Conservation (phyloP, 2,888 invertebrate species). For the Nycteola revayana region DNA sequence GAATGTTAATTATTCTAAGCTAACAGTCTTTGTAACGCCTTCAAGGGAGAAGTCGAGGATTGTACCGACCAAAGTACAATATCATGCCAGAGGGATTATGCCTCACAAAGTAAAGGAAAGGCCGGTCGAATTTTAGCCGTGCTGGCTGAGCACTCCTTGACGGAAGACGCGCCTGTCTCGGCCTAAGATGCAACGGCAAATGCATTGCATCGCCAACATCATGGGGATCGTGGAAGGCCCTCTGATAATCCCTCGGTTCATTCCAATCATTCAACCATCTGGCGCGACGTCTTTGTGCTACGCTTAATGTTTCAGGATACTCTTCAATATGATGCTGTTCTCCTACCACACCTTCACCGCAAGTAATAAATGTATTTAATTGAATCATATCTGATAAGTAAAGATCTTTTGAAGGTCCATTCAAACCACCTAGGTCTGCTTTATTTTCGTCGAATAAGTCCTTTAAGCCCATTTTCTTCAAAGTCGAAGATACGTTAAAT, state of each 20-base stretch:
- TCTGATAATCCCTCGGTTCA: conserved; percentile 84
- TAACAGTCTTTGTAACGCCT: conserved; percentile 71
- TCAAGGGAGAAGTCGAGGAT: conserved; percentile 90
- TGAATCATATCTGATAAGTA: conserved; percentile 93
- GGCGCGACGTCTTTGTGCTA: conserved; percentile 55
- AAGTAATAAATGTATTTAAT: conserved; percentile 91
- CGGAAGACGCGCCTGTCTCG: conserved; percentile 87
- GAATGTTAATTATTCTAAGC: conserved; percentile 69
- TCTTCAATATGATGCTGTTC: conserved; percentile 91
- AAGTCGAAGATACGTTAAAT: conserved; percentile 89
- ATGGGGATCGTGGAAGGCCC: conserved; percentile 86
- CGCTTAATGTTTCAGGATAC: conserved; percentile 86
- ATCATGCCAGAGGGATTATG: conserved; percentile 96
- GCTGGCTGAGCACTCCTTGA: conserved; percentile 84
- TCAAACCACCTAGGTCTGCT: conserved; percentile 92
- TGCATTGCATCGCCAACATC: conserved; percentile 75
- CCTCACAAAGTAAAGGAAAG: conserved; percentile 93
- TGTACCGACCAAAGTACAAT: conserved; percentile 93
- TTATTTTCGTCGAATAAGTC: conserved; percentile 88
- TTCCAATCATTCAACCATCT: conserved; percentile 76
- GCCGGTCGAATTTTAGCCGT: conserved; percentile 91
- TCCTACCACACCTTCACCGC: conserved; percentile 87
- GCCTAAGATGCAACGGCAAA: conserved; percentile 86
- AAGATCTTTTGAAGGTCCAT: conserved; percentile 89
- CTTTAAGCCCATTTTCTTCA: conserved; percentile 90